A percentile compares a stretch with the other conserved stretches of the same genome.
Conservation (phyloP, 2,888 invertebrate genomes). For the Helicoverpa assulta region DNA sequence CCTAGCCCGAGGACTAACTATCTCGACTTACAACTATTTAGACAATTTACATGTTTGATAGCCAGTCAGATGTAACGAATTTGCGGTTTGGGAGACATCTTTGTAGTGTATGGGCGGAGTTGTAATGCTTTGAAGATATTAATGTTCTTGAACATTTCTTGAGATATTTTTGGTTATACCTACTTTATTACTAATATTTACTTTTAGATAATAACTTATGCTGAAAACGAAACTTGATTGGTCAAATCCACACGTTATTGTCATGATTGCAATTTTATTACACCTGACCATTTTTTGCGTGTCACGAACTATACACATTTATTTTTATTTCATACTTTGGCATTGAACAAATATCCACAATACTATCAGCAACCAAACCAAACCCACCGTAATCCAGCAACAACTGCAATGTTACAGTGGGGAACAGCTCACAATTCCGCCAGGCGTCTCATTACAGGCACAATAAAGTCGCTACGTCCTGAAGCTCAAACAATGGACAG, state of each 20-base stretch:
- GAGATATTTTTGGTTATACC: neutral
- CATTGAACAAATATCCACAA: too few species aligned
- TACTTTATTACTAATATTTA: too few species aligned
- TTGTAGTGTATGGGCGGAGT: neutral
- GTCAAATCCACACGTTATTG: too few species aligned
- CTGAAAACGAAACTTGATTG: too few species aligned
- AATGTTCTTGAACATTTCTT: neutral
- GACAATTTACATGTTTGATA: constrained; percentile 9
- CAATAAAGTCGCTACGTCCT: constrained; percentile 70
- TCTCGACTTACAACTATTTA: constrained; percentile 18
- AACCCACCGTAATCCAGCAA: constrained; percentile 30
- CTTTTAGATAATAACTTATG: too few species aligned
- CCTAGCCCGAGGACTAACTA: constrained; percentile 8
- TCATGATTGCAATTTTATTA: too few species aligned
- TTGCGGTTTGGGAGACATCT: neutral
- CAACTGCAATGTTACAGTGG: constrained; percentile 47
- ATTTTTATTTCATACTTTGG: too few species aligned
- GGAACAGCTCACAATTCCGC: constrained; percentile 52
- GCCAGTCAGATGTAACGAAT: neutral
- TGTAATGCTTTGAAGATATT: neutral
- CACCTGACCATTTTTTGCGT: too few species aligned
- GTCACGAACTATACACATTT: too few species aligned
- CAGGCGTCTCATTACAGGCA: constrained; percentile 70
- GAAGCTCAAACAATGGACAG: constrained; percentile 69
- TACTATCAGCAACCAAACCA: neutral